Base-by-base conservation (phyloP, 1,140 invertebrate species). In the Euwallacea fornicatus region DNA sequence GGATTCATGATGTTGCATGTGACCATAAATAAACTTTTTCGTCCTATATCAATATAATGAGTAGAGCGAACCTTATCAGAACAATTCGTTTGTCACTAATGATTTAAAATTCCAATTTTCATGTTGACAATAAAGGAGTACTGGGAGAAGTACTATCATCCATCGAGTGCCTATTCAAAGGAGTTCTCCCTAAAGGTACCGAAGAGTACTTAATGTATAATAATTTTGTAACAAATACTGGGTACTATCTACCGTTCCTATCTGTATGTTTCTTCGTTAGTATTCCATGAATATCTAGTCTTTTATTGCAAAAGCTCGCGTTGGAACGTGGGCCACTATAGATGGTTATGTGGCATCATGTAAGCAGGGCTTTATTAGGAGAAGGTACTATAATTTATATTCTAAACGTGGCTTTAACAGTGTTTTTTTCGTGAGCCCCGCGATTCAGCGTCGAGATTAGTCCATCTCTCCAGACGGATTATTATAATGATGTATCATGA, bases 251-350 rank as follows among this genome's bases (percentile, higher is more conserved):
- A 33, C 21, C 21, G 21, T 33, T 33, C 4, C 21, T 33, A 33
- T 33, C 21, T 33, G 4, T 33, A 33, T 33, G 21, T 33, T 33
- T 33, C 21, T 33, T 33, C 21, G 21, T 65, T 65, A 41, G 46
- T 53, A 65, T 53, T 65, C 47, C 16, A 16, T 55, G 63, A 53
- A 21, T 65, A 55, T 13, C 9, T 11, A 43, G 43, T 46, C 9
- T 64, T 55, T 66, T 66, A 66, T 66, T 66, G 50, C 50, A 66
- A 66, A 66, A 66, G 64, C 64, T 41, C 50, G 46, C n/a, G 62
- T 43, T 55, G 55, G 33, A 66, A 66, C 62, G 62, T 64, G 62
- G 50, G 50, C 64, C 15, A 21, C 64, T 66, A 54, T 55, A 66
- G 64, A 66, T 66, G 64, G 64, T 13, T 55, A 42, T 54, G 47